These are phyloP conservation scores for Endomychus coccineus DNA, from an alignment of 2,888 invertebrate genomes.

Conservation along the genomic window DNA sequence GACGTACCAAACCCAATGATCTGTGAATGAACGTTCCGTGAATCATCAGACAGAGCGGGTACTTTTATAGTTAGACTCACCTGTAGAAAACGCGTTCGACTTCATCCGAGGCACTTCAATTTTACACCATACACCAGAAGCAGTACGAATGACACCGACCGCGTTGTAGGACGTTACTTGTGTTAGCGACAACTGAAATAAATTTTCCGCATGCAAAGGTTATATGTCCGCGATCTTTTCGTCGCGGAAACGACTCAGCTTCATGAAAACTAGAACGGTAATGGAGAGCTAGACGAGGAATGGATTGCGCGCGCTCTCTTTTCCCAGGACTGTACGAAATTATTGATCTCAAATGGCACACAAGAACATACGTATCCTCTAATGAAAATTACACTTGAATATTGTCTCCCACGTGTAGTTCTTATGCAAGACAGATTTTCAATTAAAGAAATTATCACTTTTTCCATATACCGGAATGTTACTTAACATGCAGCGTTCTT, in stretches of 20 bases:
- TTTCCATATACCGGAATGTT: too few relatives aligned
- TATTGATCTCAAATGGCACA: constrained; percentile 37
- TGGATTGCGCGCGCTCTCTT: constrained; percentile 30
- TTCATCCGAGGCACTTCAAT: constrained; percentile 46
- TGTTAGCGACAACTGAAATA: constrained; percentile 18
- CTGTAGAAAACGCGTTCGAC: constrained; percentile 36
- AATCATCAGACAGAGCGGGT: too few relatives aligned
- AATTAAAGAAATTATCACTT: too few relatives aligned
- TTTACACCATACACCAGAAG: constrained; percentile 44
- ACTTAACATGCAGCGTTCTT: too few relatives aligned
- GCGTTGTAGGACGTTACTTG: constrained; percentile 13
- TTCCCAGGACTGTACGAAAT: constrained; percentile 37
- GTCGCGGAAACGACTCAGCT: constrained; percentile 31
- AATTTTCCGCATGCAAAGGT: constrained; percentile 32
- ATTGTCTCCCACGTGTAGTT: too few relatives aligned
- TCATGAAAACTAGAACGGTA: constrained; percentile 35
- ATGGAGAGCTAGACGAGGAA: constrained; percentile 33
- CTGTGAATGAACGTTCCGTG: too few relatives aligned
- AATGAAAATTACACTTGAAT: constrained; percentile 26
- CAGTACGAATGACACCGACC: constrained; percentile 8
- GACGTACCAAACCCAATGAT: too few relatives aligned
- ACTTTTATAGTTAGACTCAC: constrained; percentile 32
- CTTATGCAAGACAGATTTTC: too few relatives aligned
- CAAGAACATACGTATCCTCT: constrained; percentile 25
- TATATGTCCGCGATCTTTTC: constrained; percentile 26